phyloP scores from a whole-genome alignment of 2,113 vertebrate species.

The Connochaetes taurinus region DNA sequence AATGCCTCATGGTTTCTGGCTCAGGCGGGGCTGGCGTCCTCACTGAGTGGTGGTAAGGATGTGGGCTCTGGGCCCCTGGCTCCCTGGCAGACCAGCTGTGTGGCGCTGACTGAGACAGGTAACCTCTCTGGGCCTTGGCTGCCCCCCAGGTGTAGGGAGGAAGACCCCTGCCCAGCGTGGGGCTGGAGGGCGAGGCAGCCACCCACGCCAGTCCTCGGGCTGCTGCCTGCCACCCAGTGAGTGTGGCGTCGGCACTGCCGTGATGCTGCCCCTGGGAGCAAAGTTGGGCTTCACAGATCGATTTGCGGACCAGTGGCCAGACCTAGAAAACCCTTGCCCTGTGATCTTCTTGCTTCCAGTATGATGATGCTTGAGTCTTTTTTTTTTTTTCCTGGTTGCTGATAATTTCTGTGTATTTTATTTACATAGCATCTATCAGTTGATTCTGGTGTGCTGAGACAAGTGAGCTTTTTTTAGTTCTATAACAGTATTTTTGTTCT shows the following conservation, averaged over 20 bases:
- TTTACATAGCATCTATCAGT: neutral
- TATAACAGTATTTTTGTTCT: neutral
- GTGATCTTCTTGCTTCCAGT: neutral
- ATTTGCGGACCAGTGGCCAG: fast-evolving
- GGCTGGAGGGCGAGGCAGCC: fast-evolving
- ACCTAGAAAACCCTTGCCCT: neutral
- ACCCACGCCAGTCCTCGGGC: fast-evolving
- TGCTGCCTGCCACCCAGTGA: fast-evolving
- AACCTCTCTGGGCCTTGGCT: neutral
- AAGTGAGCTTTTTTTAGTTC: neutral
- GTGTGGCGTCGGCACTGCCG: fast-evolving
- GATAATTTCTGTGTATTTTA: neutral
- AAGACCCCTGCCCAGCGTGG: fast-evolving
- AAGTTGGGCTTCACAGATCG: fast-evolving
- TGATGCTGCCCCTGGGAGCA: neutral
- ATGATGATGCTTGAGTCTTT: neutral
- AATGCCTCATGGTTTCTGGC: neutral
- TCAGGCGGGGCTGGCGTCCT: neutral
- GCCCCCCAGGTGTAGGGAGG: neutral
- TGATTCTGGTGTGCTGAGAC: neutral
- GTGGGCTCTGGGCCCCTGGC: neutral
- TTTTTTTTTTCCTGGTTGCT: neutral
- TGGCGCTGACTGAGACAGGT: neutral
- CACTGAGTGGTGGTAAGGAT: fast-evolving
- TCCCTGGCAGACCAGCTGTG: neutral